A percentile compares a stretch with the other conserved stretches of the same genome.
These are phyloP conservation scores for Drosophila seguyi DNA, from an alignment of 1,140 invertebrate species.

Conservation along the genomic window DNA sequence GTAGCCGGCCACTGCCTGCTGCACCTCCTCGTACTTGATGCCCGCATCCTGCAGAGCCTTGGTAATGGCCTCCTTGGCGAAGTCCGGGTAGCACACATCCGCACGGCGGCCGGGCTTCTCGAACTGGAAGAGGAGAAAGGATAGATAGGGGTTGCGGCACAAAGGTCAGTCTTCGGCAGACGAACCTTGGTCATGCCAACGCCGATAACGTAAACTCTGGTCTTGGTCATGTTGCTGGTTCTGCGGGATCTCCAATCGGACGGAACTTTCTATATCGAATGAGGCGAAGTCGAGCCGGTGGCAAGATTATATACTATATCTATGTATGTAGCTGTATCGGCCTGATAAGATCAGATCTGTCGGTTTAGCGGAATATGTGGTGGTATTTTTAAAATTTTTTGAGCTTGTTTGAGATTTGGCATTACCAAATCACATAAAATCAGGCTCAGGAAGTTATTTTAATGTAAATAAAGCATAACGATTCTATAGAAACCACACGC, in stretches of 20 bases:
- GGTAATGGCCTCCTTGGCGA: slow-evolving; percentile 96
- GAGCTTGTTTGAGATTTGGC: too few species aligned
- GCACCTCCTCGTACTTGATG: slow-evolving; percentile 91
- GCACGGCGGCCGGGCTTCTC: slow-evolving; percentile 93
- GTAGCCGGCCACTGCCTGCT: slow-evolving; percentile 97
- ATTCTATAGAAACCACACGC: neutral
- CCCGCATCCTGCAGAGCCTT: slow-evolving; percentile 96
- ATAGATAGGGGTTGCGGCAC: slow-evolving; percentile 1
- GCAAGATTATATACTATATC: slow-evolving; percentile 10
- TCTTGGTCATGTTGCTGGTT: slow-evolving; percentile 85
- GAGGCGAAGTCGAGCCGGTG: slow-evolving; percentile 4
- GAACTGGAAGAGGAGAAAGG: slow-evolving; percentile 75
- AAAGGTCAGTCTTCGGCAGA: slow-evolving; percentile 49
- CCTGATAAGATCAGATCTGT: slow-evolving; percentile 28
- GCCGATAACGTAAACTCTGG: slow-evolving; percentile 95
- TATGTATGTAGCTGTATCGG: neutral
- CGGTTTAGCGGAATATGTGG: neutral
- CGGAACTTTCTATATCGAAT: slow-evolving; percentile 30
- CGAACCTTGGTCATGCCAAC: slow-evolving; percentile 98
- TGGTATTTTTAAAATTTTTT: too few species aligned
- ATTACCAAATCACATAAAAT: too few species aligned
- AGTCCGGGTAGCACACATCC: slow-evolving; percentile 96
- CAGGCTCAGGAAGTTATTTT: too few species aligned
- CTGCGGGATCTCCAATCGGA: slow-evolving; percentile 16
- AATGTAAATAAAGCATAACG: too few species aligned